Evolutionary conservation across 1,140 invertebrate genomes (phyloP).

Genomic region (Zaprionus tsacasi): DNA sequence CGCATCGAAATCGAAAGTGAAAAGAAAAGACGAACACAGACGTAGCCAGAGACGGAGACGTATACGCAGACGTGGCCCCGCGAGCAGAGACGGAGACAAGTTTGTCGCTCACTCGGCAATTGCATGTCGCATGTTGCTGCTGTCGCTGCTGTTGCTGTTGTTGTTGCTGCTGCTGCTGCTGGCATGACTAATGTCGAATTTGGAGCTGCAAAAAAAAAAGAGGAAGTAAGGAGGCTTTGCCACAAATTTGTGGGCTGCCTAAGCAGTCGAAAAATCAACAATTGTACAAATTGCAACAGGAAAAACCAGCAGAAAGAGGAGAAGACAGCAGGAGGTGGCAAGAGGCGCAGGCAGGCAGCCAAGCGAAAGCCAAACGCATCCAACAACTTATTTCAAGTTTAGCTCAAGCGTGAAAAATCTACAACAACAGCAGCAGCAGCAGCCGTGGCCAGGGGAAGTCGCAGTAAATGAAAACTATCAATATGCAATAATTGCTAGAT

Average conservation of each 20-base stretch:
- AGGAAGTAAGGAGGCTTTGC: slow-evolving; percentile 44
- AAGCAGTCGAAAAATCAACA: slow-evolving; percentile 62
- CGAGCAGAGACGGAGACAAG: slow-evolving; percentile 31
- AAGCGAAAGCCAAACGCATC: slow-evolving; percentile 54
- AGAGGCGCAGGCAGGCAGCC: slow-evolving; percentile 22
- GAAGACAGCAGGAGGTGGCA: background rate
- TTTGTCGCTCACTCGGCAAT: slow-evolving; percentile 46
- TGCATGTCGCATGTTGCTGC: slow-evolving; percentile 39
- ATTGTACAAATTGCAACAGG: slow-evolving; percentile 75
- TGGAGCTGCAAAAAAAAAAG: slow-evolving; percentile 43
- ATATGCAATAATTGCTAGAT: background rate
- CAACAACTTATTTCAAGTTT: slow-evolving; percentile 57
- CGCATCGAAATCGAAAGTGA: slow-evolving; percentile 76
- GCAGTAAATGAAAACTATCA: slow-evolving; percentile 31
- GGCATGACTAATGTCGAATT: slow-evolving; percentile 52
- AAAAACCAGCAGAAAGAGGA: slow-evolving; percentile 56
- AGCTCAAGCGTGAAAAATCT: slow-evolving; percentile 66
- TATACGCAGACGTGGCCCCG: slow-evolving; percentile 37
- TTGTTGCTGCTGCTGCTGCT: slow-evolving; percentile 19
- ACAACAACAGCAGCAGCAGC: slow-evolving; percentile 17
- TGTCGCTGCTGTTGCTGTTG: slow-evolving; percentile 10
- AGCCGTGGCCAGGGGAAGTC: slow-evolving; percentile 1
- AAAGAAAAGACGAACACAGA: slow-evolving; percentile 53
- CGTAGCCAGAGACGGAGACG: slow-evolving; percentile 24
- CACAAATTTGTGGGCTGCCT: slow-evolving; percentile 65